These are phyloP conservation scores for Trachurus trachurus DNA, from an alignment of 2,797 vertebrate genomes.

Conservation along the genomic window DNA sequence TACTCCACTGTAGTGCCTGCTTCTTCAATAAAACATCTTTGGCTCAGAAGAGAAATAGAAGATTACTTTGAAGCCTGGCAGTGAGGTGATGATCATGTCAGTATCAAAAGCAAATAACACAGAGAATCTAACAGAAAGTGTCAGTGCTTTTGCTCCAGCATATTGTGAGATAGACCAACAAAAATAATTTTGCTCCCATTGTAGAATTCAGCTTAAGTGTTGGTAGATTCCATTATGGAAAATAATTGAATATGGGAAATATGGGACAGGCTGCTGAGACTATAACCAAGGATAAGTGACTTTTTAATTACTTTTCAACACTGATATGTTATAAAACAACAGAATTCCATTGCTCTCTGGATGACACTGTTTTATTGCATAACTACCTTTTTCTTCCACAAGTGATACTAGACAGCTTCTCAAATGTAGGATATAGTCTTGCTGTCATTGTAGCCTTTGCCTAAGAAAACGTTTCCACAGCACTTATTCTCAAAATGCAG, in stretches of 20 bases:
- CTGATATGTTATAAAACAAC: not conserved
- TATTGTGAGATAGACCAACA: slow-evolving; percentile 31
- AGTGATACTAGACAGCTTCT: slow-evolving; percentile 17
- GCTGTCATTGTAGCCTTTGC: slow-evolving; percentile 13
- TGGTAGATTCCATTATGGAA: slow-evolving; percentile 2
- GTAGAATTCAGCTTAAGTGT: slow-evolving; percentile 8
- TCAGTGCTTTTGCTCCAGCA: slow-evolving; percentile 33
- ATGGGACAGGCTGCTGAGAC: not conserved
- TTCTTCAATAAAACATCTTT: slow-evolving; percentile 73
- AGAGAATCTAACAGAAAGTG: slow-evolving; percentile 37
- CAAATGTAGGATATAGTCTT: slow-evolving; percentile 6
- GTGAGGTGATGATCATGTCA: slow-evolving; percentile 58
- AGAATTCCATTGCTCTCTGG: not conserved
- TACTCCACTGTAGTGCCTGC: slow-evolving; percentile 46
- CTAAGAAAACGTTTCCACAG: not conserved
- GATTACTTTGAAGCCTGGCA: slow-evolving; percentile 67
- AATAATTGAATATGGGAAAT: not conserved
- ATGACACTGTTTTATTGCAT: slow-evolving; percentile 9
- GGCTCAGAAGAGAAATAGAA: slow-evolving; percentile 56
- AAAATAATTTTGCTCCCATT: slow-evolving; percentile 22
- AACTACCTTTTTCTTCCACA: not conserved
- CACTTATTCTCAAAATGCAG: slow-evolving; percentile 28
- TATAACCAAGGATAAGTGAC: not conserved
- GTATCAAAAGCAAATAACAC: slow-evolving; percentile 71
- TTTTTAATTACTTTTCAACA: slow-evolving; percentile 8